Percentiles rank a stretch among this genome's conserved stretches.
Conservation (phyloP, 2,888 invertebrate species). For the Mantis religiosa region DNA sequence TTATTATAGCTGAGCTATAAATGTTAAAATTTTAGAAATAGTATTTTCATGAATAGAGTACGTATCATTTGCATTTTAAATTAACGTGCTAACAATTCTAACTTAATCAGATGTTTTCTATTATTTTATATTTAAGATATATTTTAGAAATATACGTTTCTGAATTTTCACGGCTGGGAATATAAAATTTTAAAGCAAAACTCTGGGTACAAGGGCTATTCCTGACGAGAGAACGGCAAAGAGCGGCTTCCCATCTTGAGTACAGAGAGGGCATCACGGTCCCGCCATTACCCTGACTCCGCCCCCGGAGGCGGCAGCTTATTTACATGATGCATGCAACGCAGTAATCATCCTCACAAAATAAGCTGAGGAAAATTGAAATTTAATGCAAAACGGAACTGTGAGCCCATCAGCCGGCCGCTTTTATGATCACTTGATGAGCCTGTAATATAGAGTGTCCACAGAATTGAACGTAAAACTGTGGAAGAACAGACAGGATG, state of each 20-base stretch:
- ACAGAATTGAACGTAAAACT: not conserved
- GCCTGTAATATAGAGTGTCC: not conserved
- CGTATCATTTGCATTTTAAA: too few species aligned
- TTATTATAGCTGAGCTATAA: too few species aligned
- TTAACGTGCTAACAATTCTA: too few species aligned
- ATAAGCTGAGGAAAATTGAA: constrained; percentile 17
- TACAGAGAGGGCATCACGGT: not conserved
- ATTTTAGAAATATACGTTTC: too few species aligned
- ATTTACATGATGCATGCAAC: constrained; percentile 17
- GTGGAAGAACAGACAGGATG: not conserved
- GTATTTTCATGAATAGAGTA: too few species aligned
- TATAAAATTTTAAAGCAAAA: too few species aligned
- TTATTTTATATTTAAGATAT: too few species aligned
- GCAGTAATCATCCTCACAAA: constrained; percentile 12
- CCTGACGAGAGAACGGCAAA: not conserved
- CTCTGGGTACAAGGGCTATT: too few species aligned
- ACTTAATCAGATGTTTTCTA: too few species aligned
- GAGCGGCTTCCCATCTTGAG: constrained; percentile 10
- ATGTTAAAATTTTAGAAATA: too few species aligned
- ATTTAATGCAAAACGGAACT: constrained; percentile 11
- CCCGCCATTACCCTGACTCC: not conserved
- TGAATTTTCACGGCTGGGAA: too few species aligned
- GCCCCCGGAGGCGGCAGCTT: constrained; percentile 1
- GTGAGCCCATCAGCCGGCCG: not conserved
- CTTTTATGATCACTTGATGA: constrained; percentile 1